Base-by-base conservation (phyloP, 2,888 invertebrate genomes). In the Masnerella sp. region DNA sequence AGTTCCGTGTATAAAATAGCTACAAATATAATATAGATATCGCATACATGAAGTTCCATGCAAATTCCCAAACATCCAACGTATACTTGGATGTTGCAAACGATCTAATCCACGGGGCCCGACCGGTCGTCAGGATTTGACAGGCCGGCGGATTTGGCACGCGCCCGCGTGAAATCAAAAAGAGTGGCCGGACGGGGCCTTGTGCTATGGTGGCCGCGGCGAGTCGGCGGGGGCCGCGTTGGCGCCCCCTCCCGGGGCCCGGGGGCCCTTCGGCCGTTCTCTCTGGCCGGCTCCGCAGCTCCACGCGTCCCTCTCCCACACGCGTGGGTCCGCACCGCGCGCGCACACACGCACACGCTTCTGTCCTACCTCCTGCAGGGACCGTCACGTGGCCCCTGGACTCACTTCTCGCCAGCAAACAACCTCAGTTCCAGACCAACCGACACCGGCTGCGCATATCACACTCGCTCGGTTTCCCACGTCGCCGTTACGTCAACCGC, bases 281-380 rank as follows among this genome's bases (percentile, higher is more conserved):
- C 25, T 5, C 42, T 18, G n/a, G 11, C 42, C 42, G 43, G 45
- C 32, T 38, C 52, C 52, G 22, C 42, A 9, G 58, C 59, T 34
- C 42, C 30, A 15, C 64, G 42, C 58, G 64, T 65, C 69, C 54
- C 67, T 69, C 69, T 68, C 75, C 67, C 67, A 67, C 70, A 70
- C 70, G 69, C 67, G 70, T 70, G 67, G 67, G 67, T 64, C 71
- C 71, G 54, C 61, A 54, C 59, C 75, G 54, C 52, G 52, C 49
- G n/a, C 64, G 52, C 72, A 58, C 71, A 61, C 70, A 69, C 52
- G 61, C 62, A 67, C 74, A 74, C 71, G 62, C 69, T 67, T 59
- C 52, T 52, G 61, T 68, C 74, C 81, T 85, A 84, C 85, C 87
- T 87, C 87, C 87, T 83, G 87, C 87, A 86, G 86, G 85, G 86